Evolutionary conservation across 2,113 vertebrate species (phyloP).

Genomic region (Cairina moschata): DNA sequence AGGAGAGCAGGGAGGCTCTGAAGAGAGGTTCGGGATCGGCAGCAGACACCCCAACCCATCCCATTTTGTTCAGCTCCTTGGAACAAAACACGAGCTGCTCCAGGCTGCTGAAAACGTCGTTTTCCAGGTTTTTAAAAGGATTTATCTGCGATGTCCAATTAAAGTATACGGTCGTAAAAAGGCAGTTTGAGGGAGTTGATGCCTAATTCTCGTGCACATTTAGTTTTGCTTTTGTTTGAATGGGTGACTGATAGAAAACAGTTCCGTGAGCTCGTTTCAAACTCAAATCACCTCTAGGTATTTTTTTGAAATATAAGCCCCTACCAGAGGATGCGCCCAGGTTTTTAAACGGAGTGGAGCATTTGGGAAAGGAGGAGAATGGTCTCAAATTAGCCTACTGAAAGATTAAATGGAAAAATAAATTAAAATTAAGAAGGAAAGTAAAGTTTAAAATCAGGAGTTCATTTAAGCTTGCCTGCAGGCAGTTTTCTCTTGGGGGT

Average conservation of each 20-base stretch:
- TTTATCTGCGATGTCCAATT: constrained; percentile 44
- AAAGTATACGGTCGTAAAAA: background rate
- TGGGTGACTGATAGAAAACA: background rate
- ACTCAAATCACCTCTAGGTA: background rate
- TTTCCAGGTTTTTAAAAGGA: constrained; percentile 34
- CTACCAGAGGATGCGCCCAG: background rate
- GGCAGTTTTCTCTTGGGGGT: background rate
- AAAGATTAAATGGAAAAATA: background rate
- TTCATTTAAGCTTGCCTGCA: background rate
- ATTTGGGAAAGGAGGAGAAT: background rate
- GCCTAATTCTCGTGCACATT: background rate
- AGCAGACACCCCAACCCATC: background rate
- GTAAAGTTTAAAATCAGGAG: background rate
- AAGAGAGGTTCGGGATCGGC: background rate
- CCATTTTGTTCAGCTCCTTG: background rate
- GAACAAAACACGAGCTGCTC: background rate
- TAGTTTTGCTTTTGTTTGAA: constrained; percentile 30
- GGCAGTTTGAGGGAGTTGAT: background rate
- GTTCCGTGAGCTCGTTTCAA: background rate
- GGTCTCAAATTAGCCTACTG: background rate
- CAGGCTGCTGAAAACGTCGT: background rate
- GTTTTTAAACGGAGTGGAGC: background rate
- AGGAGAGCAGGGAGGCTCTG: rapidly evolving
- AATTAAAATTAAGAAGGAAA: background rate
- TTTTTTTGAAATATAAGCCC: background rate